Evolutionary conservation across 2,113 vertebrate species (phyloP).

Genomic region (Silurus glanis): DNA sequence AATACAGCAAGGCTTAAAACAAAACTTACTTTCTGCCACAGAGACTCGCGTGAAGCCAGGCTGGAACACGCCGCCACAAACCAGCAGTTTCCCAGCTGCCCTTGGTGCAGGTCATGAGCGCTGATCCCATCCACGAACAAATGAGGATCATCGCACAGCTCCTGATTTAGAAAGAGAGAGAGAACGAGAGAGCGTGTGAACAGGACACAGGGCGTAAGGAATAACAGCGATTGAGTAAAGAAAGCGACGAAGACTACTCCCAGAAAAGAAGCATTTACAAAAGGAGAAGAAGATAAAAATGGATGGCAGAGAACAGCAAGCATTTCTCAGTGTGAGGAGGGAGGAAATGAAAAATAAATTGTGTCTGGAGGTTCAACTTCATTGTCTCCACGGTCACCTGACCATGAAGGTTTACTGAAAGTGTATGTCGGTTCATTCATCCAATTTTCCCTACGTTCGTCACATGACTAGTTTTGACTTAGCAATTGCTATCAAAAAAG

Average conservation of each 20-base stretch:
- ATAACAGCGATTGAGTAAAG: neutral
- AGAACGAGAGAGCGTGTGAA: slow-evolving; percentile 13
- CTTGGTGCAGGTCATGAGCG: slow-evolving; percentile 72
- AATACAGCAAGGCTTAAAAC: neutral
- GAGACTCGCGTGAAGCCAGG: slow-evolving; percentile 66
- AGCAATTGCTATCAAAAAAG: neutral
- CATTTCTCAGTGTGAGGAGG: neutral
- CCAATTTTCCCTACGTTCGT: neutral
- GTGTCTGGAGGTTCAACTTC: neutral
- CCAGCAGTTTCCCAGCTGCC: slow-evolving; percentile 75
- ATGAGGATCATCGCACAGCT: slow-evolving; percentile 65
- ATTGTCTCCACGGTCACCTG: neutral
- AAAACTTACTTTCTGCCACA: slow-evolving; percentile 71
- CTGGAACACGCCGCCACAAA: slow-evolving; percentile 73
- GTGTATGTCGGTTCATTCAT: neutral
- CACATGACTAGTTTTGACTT: neutral
- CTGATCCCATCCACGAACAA: slow-evolving; percentile 73
- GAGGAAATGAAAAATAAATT: slow-evolving; percentile 11
- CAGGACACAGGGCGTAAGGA: neutral
- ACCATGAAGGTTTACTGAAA: neutral
- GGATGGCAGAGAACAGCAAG: slow-evolving; percentile 5
- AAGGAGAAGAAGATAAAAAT: slow-evolving; percentile 7
- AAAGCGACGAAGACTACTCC: neutral
- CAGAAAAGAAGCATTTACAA: slow-evolving; percentile 8
- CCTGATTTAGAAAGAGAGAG: slow-evolving; percentile 54